phyloP scores from a whole-genome alignment of 2,113 vertebrate species.

The Lepisosteus oculatus region DNA sequence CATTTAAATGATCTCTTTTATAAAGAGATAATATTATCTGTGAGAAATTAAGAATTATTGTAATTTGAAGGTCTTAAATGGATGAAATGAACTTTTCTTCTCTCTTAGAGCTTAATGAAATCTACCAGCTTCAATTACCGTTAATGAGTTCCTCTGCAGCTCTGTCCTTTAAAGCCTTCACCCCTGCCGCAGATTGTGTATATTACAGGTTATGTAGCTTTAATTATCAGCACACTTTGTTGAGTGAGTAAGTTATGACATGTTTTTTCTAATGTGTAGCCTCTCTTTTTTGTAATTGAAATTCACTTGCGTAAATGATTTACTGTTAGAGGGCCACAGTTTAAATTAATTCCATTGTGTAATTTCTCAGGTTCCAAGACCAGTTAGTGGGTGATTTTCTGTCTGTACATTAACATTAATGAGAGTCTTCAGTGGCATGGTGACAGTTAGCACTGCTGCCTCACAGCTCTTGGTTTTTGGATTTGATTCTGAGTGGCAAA shows the following conservation, averaged over 20 bases:
- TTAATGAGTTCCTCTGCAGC: slow-evolving; percentile 44
- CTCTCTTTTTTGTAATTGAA: slow-evolving; percentile 2
- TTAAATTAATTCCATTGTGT: background rate
- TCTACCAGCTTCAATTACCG: slow-evolving; percentile 32
- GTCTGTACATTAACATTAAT: background rate
- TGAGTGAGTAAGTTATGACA: background rate
- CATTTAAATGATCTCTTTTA: slow-evolving; percentile 55
- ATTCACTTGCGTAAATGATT: slow-evolving; percentile 5
- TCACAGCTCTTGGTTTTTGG: too few species aligned
- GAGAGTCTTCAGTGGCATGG: background rate
- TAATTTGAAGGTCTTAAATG: slow-evolving; percentile 42
- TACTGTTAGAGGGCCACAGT: background rate
- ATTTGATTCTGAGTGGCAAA: too few species aligned
- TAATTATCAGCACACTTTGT: slow-evolving; percentile 8
- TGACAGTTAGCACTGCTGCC: too few species aligned
- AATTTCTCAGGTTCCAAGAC: background rate
- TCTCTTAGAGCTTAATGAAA: slow-evolving; percentile 51
- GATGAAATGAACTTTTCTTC: slow-evolving; percentile 41
- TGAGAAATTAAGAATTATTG: slow-evolving; percentile 55
- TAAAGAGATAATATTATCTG: slow-evolving; percentile 49
- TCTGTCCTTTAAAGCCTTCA: slow-evolving; percentile 28
- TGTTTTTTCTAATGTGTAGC: background rate
- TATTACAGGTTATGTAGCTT: slow-evolving; percentile 5
- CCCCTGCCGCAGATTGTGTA: slow-evolving; percentile 24
- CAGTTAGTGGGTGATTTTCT: background rate